A percentile compares a stretch with the other conserved stretches of the same genome.
phyloP scores from a whole-genome alignment of 2,113 vertebrate species.

The Phainopepla nitens region DNA sequence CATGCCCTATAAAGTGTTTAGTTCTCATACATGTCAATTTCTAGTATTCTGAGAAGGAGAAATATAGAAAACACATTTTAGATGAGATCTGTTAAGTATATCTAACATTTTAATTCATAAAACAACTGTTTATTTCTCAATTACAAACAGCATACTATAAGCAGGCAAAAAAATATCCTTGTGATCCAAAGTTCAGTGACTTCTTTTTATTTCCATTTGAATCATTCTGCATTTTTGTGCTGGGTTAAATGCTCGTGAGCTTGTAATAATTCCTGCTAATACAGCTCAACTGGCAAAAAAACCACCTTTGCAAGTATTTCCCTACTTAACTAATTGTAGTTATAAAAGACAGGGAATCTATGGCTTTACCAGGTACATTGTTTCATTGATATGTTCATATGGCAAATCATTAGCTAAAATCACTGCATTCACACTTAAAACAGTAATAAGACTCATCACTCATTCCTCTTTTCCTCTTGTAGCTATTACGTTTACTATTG shows the following conservation, averaged over 20 bases:
- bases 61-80: neutral
- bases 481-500: neutral
- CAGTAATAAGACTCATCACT: neutral
- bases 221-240: neutral
- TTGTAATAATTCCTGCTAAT: neutral
- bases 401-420: neutral
- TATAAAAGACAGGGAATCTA: neutral
- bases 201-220: neutral
- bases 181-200: neutral
- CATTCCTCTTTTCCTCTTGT: neutral
- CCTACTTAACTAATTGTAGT: neutral
- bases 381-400: neutral
- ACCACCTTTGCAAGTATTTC: neutral
- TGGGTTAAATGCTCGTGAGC: neutral
- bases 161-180: neutral
- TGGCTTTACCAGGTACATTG: neutral
- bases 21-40: neutral
- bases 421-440: neutral
- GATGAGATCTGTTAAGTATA: neutral
- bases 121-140: neutral
- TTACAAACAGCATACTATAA: neutral
- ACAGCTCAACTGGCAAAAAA: neutral
- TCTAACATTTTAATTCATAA: neutral
- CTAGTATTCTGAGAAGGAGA: neutral
- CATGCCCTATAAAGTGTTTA: neutral